Conservation (phyloP, 1,140 invertebrate genomes). For the Sarcophaga bullata region DNA sequence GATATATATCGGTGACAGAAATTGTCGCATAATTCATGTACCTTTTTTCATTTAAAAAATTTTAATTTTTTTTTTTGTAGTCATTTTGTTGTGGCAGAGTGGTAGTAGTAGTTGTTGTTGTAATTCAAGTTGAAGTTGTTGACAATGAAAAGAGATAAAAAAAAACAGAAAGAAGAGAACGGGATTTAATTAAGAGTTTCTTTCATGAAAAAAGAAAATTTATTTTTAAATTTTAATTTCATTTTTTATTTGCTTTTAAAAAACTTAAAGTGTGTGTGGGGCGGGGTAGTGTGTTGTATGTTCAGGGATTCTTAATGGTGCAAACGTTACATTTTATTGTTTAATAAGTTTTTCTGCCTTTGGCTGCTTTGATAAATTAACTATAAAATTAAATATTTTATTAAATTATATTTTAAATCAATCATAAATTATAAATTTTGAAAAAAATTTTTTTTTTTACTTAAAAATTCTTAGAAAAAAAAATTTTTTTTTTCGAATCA, state of each 20-base stretch:
- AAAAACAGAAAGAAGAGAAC: constrained; percentile 32
- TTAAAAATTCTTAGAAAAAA: too few relatives aligned
- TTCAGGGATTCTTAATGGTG: constrained; percentile 33
- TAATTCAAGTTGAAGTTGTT: not conserved
- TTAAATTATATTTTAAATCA: not conserved
- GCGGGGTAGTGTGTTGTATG: not conserved
- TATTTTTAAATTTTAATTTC: too few relatives aligned
- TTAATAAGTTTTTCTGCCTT: not conserved
- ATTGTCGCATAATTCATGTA: constrained; percentile 99
- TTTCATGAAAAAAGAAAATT: not conserved
- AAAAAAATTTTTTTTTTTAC: not conserved
- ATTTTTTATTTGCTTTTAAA: too few relatives aligned
- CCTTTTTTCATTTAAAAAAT: constrained; percentile 74
- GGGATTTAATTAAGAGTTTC: constrained; percentile 31
- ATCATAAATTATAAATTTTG: not conserved
- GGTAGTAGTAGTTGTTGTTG: constrained; percentile 16
- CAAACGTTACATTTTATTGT: constrained; percentile 15
- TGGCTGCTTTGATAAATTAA: not conserved
- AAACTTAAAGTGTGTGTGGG: not conserved
- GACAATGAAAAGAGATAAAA: constrained; percentile 19
- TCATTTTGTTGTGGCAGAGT: not conserved
- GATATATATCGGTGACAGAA: constrained; percentile 99
- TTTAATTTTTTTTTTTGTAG: not conserved
- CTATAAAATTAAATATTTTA: constrained; percentile 7
- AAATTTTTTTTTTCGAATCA: too few relatives aligned